Percentiles rank a stretch among this genome's conserved stretches.
phyloP scores from a whole-genome alignment of 2,888 invertebrate species.

The Volucella zonaria region DNA sequence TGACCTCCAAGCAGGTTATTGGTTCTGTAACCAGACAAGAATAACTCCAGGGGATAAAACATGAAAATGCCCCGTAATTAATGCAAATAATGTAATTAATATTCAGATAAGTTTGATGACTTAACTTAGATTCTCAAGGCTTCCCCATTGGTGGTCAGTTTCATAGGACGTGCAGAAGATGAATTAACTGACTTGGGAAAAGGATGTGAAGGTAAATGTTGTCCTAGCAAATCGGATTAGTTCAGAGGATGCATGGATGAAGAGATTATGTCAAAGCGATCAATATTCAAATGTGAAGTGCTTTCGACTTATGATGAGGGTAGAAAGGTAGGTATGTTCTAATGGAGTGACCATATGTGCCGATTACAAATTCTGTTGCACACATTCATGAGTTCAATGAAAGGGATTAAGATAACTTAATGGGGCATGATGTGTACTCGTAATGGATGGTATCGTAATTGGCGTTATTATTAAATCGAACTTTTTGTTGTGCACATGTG shows the following conservation, averaged over 20 bases:
- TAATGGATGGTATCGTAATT: too few species aligned
- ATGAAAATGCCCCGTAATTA: constrained; percentile 28
- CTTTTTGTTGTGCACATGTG: too few species aligned
- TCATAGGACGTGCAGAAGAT: background rate
- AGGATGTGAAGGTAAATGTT: constrained; percentile 29
- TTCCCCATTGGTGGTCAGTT: constrained; percentile 9
- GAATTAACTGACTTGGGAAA: constrained; percentile 46
- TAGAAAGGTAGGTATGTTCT: background rate
- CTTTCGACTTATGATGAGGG: constrained; percentile 17
- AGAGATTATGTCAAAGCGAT: constrained; percentile 11
- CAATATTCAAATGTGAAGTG: constrained; percentile 23
- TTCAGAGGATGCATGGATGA: background rate
- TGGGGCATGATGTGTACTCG: too few species aligned
- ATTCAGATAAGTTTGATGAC: constrained; percentile 59
- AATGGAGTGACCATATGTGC: background rate
- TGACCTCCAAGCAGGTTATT: constrained; percentile 33
- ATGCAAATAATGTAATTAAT: constrained; percentile 62
- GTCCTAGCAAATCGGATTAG: constrained; percentile 32
- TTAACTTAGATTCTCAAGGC: constrained; percentile 25
- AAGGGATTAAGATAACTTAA: too few species aligned
- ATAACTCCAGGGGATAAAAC: background rate
- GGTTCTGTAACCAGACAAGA: constrained; percentile 16
- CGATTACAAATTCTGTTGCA: background rate
- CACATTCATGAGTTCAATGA: background rate
- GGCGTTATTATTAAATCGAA: too few species aligned